Percentiles rank a stretch among this genome's conserved stretches.
Evolutionary conservation across 2,113 vertebrate species (phyloP).

Genomic region (Ceyx melanurus): DNA sequence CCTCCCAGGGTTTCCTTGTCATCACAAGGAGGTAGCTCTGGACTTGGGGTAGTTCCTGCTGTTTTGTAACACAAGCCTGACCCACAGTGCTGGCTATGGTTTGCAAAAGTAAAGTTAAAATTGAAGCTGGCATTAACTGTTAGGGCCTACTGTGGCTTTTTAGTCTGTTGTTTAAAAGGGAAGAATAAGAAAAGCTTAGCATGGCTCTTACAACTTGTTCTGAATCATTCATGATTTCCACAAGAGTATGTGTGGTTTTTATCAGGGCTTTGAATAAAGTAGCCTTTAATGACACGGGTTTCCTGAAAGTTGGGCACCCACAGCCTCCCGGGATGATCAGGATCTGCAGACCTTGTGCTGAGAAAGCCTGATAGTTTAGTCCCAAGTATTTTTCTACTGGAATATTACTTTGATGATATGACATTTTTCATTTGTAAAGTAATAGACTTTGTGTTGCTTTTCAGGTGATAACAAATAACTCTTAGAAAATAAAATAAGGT

Average conservation of each 20-base stretch:
- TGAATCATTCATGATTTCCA: background rate
- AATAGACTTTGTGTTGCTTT: background rate
- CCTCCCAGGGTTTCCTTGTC: background rate
- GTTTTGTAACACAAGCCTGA: background rate
- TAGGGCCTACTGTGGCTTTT: background rate
- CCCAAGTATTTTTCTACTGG: background rate
- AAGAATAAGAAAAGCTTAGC: background rate
- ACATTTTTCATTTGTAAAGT: background rate
- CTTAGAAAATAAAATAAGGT: conserved; percentile 14
- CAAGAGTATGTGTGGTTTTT: background rate
- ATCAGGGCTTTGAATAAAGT: background rate
- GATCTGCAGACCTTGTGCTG: background rate
- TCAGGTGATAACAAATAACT: conserved; percentile 29
- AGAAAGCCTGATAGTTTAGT: background rate
- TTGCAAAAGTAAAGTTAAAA: background rate
- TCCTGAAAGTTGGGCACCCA: background rate
- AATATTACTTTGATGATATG: background rate
- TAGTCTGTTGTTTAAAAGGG: background rate
- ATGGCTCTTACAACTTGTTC: background rate
- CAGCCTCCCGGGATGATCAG: background rate
- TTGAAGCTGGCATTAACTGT: background rate
- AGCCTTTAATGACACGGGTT: background rate
- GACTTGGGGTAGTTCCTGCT: background rate
- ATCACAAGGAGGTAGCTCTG: background rate
- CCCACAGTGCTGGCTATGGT: background rate